phyloP scores from a whole-genome alignment of 2,888 invertebrate species.

The Quadroppia sp. region DNA sequence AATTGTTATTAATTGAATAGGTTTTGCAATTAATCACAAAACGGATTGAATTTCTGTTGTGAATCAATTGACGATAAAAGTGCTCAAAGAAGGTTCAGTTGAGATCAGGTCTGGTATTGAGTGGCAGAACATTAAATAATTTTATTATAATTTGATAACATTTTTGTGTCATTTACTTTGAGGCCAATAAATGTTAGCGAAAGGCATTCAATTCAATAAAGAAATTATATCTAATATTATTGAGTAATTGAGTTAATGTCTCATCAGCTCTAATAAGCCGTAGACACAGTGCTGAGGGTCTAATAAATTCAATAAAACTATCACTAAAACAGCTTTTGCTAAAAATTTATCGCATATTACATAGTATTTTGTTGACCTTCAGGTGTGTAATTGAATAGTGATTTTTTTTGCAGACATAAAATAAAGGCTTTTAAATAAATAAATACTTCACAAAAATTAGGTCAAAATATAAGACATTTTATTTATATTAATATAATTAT shows the following conservation, averaged over 20 bases:
- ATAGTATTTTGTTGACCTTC: no score
- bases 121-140: conserved; percentile 4
- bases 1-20: background rate
- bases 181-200: background rate
- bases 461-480: no score
- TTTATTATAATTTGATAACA: conserved; percentile 5
- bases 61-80: background rate
- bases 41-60: background rate
- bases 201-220: conserved; percentile 5
- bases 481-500: no score
- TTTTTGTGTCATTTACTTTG: conserved; percentile 22
- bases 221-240: conserved; percentile 10
- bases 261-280: background rate
- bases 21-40: conserved; percentile 1
- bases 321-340: background rate
- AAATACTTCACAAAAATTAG: no score
- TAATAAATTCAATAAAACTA: background rate
- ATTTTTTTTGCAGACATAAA: no score
- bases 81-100: background rate
- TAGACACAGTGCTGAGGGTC: background rate
- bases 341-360: background rate
- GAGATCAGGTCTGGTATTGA: background rate
- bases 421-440: no score
- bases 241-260: conserved; percentile 8
- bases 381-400: no score